Base-by-base conservation (phyloP, 2,113 vertebrate species). In the Lepus americanus region DNA sequence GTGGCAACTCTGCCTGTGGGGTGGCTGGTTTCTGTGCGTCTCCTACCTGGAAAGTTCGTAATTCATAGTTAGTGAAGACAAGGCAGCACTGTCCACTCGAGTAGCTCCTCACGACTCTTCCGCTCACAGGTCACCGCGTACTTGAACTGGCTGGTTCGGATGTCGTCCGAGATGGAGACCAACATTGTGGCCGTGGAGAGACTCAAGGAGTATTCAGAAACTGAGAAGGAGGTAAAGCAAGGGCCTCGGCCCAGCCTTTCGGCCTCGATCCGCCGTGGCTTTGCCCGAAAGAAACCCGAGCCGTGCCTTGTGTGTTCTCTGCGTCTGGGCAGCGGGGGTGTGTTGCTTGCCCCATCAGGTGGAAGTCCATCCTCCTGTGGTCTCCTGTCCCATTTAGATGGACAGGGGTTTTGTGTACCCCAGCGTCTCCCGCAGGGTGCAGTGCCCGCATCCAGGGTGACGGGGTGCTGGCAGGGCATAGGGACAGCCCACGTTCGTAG, bases 141-240 rank as follows among this genome's bases (percentile, higher is more conserved):
- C 94, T 97, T 99, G 90, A 99, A 99, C 95, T 99, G 99, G 99
- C 98, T 99, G 74, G 99, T 99, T 23, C 98, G 99, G 83, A 99
- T 99, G 99, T 99, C 99, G 0, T 99, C 99, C 0, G 99, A 99
- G 61, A 95, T 99, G 98, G 99, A 99, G 97, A 99, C 99, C 77
- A 99, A 99, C 98, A 99, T 99, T 0, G 99, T 99, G 64, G 99
- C 99, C 0, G 99, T 99, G 96, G 99, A 99, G 97, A 98, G 97
- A 96, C 99, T 99, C 44, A 99, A 99, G 44, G 99, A 99, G 82
- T 99, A 99, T 1, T 89, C 98, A 0, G 99, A 99, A 66, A 99
- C 98, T 0, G 98, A 99, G 96, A 99, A 99, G 97, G 99, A 99
- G 99, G 99, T 99, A 97, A 23, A 0, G 0, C 12, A 6, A 0